Conservation (phyloP, 30 jellyfish, hydroid and myxozoan genomes). For the Aurelia coerulea region DNA sequence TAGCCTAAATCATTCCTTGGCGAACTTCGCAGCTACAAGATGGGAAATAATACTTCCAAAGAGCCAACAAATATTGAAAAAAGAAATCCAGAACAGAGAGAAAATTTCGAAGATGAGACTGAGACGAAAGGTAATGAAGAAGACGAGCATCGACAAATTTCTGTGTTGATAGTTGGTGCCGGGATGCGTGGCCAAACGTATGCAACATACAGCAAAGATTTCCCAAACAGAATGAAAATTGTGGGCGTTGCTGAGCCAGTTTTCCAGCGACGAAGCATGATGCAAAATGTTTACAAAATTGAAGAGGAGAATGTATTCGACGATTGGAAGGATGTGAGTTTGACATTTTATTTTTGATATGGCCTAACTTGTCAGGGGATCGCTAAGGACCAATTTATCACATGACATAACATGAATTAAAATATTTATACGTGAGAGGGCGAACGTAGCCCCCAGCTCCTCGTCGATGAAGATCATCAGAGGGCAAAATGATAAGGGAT, state of each 20-base stretch:
- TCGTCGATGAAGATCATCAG: too few species aligned
- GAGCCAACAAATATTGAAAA: too few species aligned
- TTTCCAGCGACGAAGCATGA: constrained; percentile 46
- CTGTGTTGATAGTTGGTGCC: constrained; percentile 68
- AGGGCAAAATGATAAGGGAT: too few species aligned
- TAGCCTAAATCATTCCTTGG: too few species aligned
- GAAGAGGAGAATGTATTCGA: constrained; percentile 64
- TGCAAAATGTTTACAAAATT: constrained; percentile 55
- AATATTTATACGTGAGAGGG: too few species aligned
- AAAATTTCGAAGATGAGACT: too few species aligned
- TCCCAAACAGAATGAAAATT: constrained; percentile 70
- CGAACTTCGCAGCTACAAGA: too few species aligned
- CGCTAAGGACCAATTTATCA: neutral
- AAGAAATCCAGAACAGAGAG: too few species aligned
- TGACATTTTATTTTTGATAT: too few species aligned
- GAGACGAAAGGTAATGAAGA: neutral
- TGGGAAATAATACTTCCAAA: too few species aligned
- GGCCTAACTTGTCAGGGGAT: neutral
- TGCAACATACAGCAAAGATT: constrained; percentile 74
- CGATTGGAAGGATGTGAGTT: constrained; percentile 78
- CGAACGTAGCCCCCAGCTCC: too few species aligned
- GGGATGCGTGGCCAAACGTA: constrained; percentile 85
- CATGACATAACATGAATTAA: too few species aligned
- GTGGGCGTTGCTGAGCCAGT: constrained; percentile 93
- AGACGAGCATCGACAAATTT: constrained; percentile 24